A percentile compares a stretch with the other conserved stretches of the same genome.
These are phyloP conservation scores for Zhuqinia jingwanae DNA, from an alignment of 2,888 invertebrate genomes.

Conservation along the genomic window DNA sequence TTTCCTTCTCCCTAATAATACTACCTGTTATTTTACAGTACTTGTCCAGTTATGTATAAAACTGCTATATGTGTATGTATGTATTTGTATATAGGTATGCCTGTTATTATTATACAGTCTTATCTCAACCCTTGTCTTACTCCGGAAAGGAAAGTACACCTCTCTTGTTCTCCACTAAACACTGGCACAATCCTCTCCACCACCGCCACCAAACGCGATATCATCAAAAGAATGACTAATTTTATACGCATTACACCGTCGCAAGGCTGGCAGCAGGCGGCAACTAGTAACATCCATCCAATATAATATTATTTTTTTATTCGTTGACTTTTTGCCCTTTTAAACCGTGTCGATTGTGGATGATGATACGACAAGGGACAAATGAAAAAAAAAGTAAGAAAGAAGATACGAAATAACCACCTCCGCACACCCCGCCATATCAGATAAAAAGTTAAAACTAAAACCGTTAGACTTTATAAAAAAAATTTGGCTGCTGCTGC, in stretches of 20 bases:
- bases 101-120: constrained; percentile 35
- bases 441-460: too few species aligned
- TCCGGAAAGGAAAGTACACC: constrained; percentile 31
- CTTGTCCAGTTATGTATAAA: constrained; percentile 35
- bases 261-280: constrained; percentile 49
- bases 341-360: constrained; percentile 60
- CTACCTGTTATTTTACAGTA: too few species aligned
- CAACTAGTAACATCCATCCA: constrained; percentile 10
- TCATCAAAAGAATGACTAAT: constrained; percentile 63
- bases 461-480: constrained; percentile 56
- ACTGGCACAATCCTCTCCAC: constrained; percentile 21
- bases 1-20: too few species aligned
- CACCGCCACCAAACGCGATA: constrained; percentile 40
- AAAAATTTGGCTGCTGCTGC: constrained; percentile 13
- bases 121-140: constrained; percentile 35
- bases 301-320: constrained; percentile 27
- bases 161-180: background rate
- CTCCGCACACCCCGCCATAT: constrained; percentile 27
- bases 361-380: constrained; percentile 48
- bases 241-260: constrained; percentile 53
- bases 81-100: constrained; percentile 5
- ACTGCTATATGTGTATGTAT: background rate
- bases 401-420: constrained; percentile 40
- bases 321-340: constrained; percentile 68
- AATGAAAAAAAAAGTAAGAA: constrained; percentile 42